Base-by-base conservation (phyloP, 1,140 invertebrate genomes). In the fruit fly (Drosophila melanogaster) region DNA sequence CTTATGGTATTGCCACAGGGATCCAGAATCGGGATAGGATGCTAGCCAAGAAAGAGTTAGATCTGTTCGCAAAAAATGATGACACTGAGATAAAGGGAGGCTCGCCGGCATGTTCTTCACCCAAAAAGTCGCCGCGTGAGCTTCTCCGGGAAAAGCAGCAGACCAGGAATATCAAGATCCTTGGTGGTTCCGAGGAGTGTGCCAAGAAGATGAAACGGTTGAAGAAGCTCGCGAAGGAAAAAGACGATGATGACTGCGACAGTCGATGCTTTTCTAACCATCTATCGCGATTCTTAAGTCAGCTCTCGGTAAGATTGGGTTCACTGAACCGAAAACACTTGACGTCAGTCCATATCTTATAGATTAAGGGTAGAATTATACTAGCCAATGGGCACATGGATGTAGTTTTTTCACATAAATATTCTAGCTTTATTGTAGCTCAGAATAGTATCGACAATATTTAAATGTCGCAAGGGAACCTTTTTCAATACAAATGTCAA, bases 221-320 rank as follows among this genome's bases (percentile, higher is more conserved):
- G 3, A 43, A 66, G 35, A n/a, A 50, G 10, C 24, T 50, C 0
- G 19, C 1, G 1, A 26, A 44, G 30, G 12, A 50, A 1, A 17
- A 14, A 4, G 44, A 41, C 15, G 24, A 60, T 11, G 58, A 54
- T 17, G 59, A 58, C 26, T 49, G 46, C 2, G 40, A 17, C 8
- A 38, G 33, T 11, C 2, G 19, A 12, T 15, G 47, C 6, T 57
- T 53, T 17, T 37, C 17, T 22, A 19, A 1, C 12, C 24, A 12
- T 26, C 14, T 56, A n/a, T 15, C 24, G 15, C 17, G 17, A 1
- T 24, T 66, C 17, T 8, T 30, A 6, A 41, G 53, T 2, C 24
- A 54, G 14, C 10, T 75, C 8, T 74, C 53, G 46, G 72, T 76
- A 53, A 66, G 72, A 24, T 22, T 37, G 22, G 22, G 58, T 12